Evolutionary conservation across 2,797 vertebrate species (phyloP).

Genomic region (Ambastaia sidthimunki): DNA sequence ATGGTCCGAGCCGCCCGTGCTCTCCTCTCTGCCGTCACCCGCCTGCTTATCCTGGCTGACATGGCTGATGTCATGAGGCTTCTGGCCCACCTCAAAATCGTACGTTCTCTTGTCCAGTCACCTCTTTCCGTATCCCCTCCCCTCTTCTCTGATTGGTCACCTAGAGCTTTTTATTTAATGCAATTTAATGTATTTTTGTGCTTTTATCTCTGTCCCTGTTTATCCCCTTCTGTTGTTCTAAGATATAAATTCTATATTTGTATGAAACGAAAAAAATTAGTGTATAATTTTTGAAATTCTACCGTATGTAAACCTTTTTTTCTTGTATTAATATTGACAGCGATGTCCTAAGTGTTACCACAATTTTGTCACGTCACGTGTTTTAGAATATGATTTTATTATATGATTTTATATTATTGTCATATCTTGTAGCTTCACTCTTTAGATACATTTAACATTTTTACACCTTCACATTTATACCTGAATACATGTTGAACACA

Average conservation of each 20-base stretch:
- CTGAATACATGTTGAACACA: neutral
- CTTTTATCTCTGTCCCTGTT: too few relatives aligned
- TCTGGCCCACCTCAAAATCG: constrained; percentile 95
- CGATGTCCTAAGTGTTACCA: too few relatives aligned
- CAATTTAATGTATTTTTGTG: too few relatives aligned
- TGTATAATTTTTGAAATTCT: too few relatives aligned
- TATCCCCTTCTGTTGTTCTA: too few relatives aligned
- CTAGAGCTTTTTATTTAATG: neutral
- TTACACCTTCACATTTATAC: neutral
- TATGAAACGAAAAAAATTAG: too few relatives aligned
- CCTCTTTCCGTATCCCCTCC: neutral
- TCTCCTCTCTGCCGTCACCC: constrained; percentile 93
- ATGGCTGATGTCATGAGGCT: constrained; percentile 99
- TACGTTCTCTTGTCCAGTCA: constrained; percentile 71
- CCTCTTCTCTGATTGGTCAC: neutral
- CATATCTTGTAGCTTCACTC: neutral
- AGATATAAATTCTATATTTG: too few relatives aligned
- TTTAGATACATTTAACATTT: neutral
- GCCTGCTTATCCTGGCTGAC: constrained; percentile 95
- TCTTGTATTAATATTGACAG: too few relatives aligned
- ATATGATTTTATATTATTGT: too few relatives aligned
- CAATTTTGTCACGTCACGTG: too few relatives aligned
- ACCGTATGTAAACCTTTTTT: too few relatives aligned
- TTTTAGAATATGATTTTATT: too few relatives aligned
- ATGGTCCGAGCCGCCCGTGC: constrained; percentile 97